These are phyloP conservation scores for Falcaria lacertinaria DNA, from an alignment of 2,888 invertebrate genomes.

Conservation along the genomic window DNA sequence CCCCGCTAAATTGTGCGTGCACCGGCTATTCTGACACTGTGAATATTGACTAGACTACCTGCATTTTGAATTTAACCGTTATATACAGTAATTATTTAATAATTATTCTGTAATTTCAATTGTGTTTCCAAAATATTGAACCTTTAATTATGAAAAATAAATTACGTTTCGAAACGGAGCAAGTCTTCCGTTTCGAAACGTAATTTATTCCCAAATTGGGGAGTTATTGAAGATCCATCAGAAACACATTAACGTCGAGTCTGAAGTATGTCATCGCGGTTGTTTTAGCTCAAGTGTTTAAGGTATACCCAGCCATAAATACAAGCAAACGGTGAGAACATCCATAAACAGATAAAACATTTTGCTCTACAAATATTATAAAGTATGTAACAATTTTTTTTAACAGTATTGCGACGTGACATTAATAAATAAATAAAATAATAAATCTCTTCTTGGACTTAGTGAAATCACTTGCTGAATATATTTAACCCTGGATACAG, in stretches of 20 bases:
- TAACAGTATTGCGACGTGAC: no score
- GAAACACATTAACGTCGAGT: conserved; percentile 71
- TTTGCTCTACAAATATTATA: no score
- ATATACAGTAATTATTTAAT: conserved; percentile 9
- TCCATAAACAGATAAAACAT: no score
- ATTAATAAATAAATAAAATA: no score
- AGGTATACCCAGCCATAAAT: conserved; percentile 19
- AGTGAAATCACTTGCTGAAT: no score
- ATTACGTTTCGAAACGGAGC: no score
- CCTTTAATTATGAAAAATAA: conserved; percentile 5
- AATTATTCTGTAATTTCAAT: not conserved
- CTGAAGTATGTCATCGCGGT: conserved; percentile 43
- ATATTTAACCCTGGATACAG: no score
- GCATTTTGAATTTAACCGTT: conserved; percentile 4
- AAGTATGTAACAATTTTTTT: no score
- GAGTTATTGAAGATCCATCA: conserved; percentile 71
- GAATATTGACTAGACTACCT: conserved; percentile 41
- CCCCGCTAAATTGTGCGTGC: conserved; percentile 68
- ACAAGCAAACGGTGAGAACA: no score
- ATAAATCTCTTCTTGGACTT: no score
- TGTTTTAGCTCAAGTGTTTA: conserved; percentile 44
- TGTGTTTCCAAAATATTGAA: conserved; percentile 8
- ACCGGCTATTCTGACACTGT: conserved; percentile 28
- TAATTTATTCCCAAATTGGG: conserved; percentile 58
- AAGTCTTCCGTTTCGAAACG: conserved; percentile 30